Evolutionary conservation across 1,140 invertebrate species (phyloP).

Genomic region (Mya arenaria): DNA sequence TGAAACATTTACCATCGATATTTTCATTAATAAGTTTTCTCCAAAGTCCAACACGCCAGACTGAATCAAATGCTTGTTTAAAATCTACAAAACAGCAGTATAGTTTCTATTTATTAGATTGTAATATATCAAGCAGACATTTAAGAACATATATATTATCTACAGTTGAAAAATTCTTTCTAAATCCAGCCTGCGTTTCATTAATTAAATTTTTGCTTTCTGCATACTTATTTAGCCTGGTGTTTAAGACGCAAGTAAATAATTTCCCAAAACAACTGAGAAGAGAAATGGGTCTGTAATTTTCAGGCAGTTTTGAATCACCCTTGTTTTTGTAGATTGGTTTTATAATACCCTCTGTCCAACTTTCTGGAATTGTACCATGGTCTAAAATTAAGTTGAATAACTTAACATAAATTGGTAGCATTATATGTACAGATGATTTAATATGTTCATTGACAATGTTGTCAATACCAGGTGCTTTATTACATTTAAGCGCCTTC

Average conservation of each 20-base stretch:
- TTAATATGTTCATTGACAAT: conserved; percentile 49
- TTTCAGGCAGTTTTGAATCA: conserved; percentile 16
- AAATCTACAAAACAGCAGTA: too few relatives aligned
- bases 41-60: too few relatives aligned
- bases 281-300: conserved; percentile 49
- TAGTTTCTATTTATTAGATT: conserved; percentile 16
- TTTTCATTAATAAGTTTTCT: too few relatives aligned
- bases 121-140: conserved; percentile 7
- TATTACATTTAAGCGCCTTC: conserved; percentile 19
- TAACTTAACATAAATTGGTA: conserved; percentile 40
- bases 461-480: conserved; percentile 17
- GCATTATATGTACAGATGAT: conserved; percentile 12
- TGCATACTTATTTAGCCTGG: conserved; percentile 15
- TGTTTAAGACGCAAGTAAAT: conserved; percentile 40
- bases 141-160: conserved; percentile 53
- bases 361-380: conserved; percentile 22
- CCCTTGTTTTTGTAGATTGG: conserved; percentile 56
- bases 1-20: too few relatives aligned
- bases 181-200: conserved; percentile 52
- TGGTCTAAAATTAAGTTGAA: conserved; percentile 42
- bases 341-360: conserved; percentile 16
- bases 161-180: conserved; percentile 31
- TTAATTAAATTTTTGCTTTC: conserved; percentile 15
- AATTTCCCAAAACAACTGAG: conserved; percentile 45
- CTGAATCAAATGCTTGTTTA: too few relatives aligned